Evolutionary conservation across 2,113 vertebrate genomes (phyloP).

Genomic region (Australoheros scitulus): DNA sequence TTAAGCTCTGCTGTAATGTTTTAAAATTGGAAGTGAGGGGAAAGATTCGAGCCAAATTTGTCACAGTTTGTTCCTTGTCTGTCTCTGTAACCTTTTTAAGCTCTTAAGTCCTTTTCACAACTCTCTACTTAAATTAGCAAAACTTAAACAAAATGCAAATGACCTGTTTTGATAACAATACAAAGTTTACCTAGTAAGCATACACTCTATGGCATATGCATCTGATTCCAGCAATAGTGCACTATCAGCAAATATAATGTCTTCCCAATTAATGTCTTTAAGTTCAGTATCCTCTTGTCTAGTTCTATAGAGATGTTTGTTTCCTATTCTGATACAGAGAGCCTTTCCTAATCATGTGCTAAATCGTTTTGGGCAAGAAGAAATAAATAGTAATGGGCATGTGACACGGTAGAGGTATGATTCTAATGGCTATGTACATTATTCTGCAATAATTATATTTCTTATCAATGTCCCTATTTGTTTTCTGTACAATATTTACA

Average conservation of each 20-base stretch:
- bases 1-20: slow-evolving; percentile 53
- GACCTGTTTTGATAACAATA: slow-evolving; percentile 16
- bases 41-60: neutral
- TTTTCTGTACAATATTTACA: slow-evolving; percentile 82
- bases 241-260: slow-evolving; percentile 34
- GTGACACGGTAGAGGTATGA: slow-evolving; percentile 67
- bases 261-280: slow-evolving; percentile 41
- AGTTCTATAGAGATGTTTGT: slow-evolving; percentile 36
- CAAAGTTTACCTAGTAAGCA: slow-evolving; percentile 14
- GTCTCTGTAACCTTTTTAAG: slow-evolving; percentile 11
- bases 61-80: slow-evolving; percentile 4
- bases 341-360: slow-evolving; percentile 47
- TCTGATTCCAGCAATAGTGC: slow-evolving; percentile 44
- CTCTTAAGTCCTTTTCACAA: slow-evolving; percentile 1
- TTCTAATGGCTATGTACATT: slow-evolving; percentile 75
- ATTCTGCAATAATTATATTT: slow-evolving; percentile 67
- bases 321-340: slow-evolving; percentile 60
- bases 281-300: slow-evolving; percentile 26
- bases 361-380: slow-evolving; percentile 52
- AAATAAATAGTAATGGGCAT: slow-evolving; percentile 58
- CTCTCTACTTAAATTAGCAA: slow-evolving; percentile 29
- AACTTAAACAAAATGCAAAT: slow-evolving; percentile 34
- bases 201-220: slow-evolving; percentile 36
- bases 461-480: slow-evolving; percentile 68
- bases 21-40: slow-evolving; percentile 34